Evolutionary conservation across 2,888 invertebrate genomes (phyloP), one percentile per base, ranked within the genome.

Genomic region (Anodontia alba): DNA sequence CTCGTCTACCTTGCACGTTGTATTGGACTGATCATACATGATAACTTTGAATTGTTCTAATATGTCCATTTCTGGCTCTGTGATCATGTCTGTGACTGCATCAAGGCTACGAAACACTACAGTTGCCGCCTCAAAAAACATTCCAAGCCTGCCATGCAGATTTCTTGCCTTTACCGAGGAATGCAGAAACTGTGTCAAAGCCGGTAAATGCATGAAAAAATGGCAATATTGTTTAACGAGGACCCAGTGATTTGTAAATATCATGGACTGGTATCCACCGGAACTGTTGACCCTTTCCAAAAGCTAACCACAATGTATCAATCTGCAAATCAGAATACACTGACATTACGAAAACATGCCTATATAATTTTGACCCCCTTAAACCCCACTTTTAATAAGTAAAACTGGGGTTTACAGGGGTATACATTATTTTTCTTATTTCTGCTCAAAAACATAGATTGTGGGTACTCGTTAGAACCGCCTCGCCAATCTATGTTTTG

Each of bases 151-250:
- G n/a, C n/a, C n/a, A 88, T 51, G 84, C 85, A 15, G 73, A 71
- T 57, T 57, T 26, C 66, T 87, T 83, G 23, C 78, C 83, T 77
- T 87, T 86, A 1, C 85, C 81, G n/a, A 57, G n/a, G 66, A 86
- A 88, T 10, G 75, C 75, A n/a, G 78, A 86, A 1, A 81, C 80
- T 12, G 78, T 57, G 76, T 88, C 85, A 54, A 81, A 88, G 2
- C 87, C 89, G 51, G 84, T 87, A 66, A 87, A 87, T 0, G 83
- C 79, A 73, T 86, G 86, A 57, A 87, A 87, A 69, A 74, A 82
- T 12, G 71, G 75, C 8, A 85, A 49, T 23, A 81, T 83, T 7
- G 15, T 68, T 23, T 76, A 1, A 36, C 26, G 15, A 20, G 38
- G 26, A 10, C 49, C 43, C 2, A 57, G 29, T 2, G 31, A 31